Conservation (phyloP, 2,797 vertebrate species). For the Craterocephalus amniculus region DNA sequence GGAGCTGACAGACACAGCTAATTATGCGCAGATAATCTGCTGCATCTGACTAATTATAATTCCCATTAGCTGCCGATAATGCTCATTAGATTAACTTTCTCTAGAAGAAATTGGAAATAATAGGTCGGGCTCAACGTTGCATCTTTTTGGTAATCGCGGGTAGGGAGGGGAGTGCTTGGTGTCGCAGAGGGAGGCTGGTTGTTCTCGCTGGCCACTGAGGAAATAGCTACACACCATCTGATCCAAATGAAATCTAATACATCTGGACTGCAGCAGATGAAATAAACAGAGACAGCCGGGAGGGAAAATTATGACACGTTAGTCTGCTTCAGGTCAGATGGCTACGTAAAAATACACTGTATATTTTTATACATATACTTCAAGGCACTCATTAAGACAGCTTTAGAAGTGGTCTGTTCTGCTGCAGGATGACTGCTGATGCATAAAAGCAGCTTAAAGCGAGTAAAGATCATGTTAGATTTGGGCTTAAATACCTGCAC, state of each 20-base stretch:
- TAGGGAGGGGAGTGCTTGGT: slow-evolving; percentile 40
- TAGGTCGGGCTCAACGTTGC: slow-evolving; percentile 58
- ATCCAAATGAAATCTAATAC: slow-evolving; percentile 65
- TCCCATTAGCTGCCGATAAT: slow-evolving; percentile 86
- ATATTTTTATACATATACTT: background rate
- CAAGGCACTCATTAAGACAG: slow-evolving; percentile 9
- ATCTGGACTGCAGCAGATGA: slow-evolving; percentile 31
- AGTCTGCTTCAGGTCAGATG: slow-evolving; percentile 29
- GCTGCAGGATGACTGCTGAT: background rate
- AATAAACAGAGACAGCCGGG: slow-evolving; percentile 38
- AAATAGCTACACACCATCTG: slow-evolving; percentile 50
- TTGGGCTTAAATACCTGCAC: slow-evolving; percentile 16
- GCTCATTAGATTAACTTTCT: slow-evolving; percentile 89
- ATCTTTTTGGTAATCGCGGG: slow-evolving; percentile 64
- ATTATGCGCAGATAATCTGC: slow-evolving; percentile 88
- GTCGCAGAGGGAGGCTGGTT: slow-evolving; percentile 36
- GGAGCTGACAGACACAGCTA: slow-evolving; percentile 86
- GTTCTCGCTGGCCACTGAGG: slow-evolving; percentile 37
- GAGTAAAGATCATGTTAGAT: background rate
- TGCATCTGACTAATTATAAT: slow-evolving; percentile 89
- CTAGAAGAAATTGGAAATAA: slow-evolving; percentile 84
- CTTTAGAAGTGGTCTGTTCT: slow-evolving; percentile 3
- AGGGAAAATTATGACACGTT: slow-evolving; percentile 19
- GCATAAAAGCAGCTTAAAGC: slow-evolving; percentile 6
- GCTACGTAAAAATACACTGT: background rate